A percentile compares a stretch with the other conserved stretches of the same genome.
These are phyloP conservation scores for Arvicanthis niloticus DNA, from an alignment of 2,113 vertebrate species.

Conservation along the genomic window DNA sequence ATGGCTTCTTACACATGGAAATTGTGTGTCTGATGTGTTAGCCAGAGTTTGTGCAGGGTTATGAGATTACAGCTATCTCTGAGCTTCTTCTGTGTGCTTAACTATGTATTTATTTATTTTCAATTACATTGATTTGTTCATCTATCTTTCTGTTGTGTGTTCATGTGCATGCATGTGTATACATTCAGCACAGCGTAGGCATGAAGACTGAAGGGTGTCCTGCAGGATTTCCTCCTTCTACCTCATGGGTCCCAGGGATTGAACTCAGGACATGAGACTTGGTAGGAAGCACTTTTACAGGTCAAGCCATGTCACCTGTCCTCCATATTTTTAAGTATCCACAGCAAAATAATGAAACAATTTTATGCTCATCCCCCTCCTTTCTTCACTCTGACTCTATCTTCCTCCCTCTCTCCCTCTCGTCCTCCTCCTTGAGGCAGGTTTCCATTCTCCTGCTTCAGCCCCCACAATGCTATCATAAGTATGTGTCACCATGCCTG, in stretches of 20 bases:
- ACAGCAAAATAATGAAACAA: slow-evolving; percentile 11
- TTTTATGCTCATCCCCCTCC: neutral
- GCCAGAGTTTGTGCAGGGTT: neutral
- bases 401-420: neutral
- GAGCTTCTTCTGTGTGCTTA: slow-evolving; percentile 5
- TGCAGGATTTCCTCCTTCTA: neutral
- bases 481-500: neutral
- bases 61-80: neutral
- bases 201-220: neutral
- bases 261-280: neutral
- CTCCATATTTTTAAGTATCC: neutral
- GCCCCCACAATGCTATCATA: no score
- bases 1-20: neutral
- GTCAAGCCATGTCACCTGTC: no score
- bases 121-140: neutral
- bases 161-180: no score
- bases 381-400: neutral
- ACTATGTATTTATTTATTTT: neutral
- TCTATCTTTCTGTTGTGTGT: neutral
- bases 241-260: neutral
- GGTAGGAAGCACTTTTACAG: neutral
- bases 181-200: neutral
- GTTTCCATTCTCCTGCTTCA: neutral
- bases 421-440: neutral
- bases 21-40: neutral